Conservation (phyloP, 2,888 invertebrate genomes). For the Ephialtes manifestator region DNA sequence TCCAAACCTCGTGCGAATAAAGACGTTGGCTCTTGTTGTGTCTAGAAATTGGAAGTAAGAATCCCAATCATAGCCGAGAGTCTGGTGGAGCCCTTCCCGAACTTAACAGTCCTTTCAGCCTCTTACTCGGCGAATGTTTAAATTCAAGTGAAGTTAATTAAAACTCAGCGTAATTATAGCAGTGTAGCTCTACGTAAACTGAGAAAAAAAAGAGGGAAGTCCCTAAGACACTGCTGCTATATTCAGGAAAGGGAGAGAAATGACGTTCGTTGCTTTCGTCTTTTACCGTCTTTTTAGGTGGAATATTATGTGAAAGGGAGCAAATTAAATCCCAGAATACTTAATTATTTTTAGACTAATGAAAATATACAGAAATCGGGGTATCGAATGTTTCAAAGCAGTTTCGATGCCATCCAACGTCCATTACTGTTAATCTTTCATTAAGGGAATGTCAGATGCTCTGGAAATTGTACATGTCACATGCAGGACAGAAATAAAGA, state of each 20-base stretch:
- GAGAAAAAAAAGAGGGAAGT: conserved; percentile 57
- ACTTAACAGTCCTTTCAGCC: conserved; percentile 19
- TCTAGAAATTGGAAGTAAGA: conserved; percentile 63
- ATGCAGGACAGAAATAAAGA: conserved; percentile 43
- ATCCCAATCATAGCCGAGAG: conserved; percentile 61
- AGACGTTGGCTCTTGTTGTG: conserved; percentile 66
- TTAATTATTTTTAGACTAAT: conserved; percentile 31
- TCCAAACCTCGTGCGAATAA: conserved; percentile 52
- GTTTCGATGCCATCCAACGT: conserved; percentile 49
- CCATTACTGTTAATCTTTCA: conserved; percentile 58
- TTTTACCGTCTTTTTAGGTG: conserved; percentile 10
- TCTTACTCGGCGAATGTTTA: conserved; percentile 77
- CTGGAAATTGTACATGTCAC: conserved; percentile 49
- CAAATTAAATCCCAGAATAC: conserved; percentile 34
- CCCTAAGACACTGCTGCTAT: conserved; percentile 29
- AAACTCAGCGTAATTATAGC: conserved; percentile 81
- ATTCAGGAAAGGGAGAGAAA: conserved; percentile 14
- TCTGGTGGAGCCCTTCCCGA: conserved; percentile 27
- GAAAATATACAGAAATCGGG: conserved; percentile 18
- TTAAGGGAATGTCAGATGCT: conserved; percentile 25
- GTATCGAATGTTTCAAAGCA: conserved; percentile 16
- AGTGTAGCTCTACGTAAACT: conserved; percentile 76
- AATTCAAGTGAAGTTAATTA: conserved; percentile 82
- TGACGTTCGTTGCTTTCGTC: conserved; percentile 1
- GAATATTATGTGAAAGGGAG: conserved; percentile 29